These are phyloP conservation scores for Eledona agricola DNA, from an alignment of 2,888 invertebrate species.

Conservation along the genomic window DNA sequence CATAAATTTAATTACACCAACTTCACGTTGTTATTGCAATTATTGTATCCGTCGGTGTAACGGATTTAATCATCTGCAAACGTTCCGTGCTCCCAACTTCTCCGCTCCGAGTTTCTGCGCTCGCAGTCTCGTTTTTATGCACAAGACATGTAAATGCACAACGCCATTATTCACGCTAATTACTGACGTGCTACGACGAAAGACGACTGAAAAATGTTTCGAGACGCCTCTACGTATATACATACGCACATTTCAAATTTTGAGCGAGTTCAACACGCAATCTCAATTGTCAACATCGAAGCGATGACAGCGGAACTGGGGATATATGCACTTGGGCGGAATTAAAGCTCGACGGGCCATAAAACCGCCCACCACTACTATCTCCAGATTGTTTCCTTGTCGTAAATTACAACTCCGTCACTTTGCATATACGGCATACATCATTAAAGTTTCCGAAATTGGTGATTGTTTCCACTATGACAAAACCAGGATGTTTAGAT, in stretches of 20 bases:
- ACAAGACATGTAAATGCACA: conserved; percentile 25
- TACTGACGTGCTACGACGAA: conserved; percentile 17
- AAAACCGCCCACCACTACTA: conserved; percentile 22
- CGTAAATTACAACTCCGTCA: conserved; percentile 26
- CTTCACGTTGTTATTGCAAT: conserved; percentile 12
- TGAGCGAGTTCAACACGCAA: conserved; percentile 22
- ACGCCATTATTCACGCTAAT: conserved; percentile 30
- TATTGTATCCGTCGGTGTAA: conserved; percentile 6
- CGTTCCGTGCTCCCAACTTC: neutral
- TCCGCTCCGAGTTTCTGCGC: conserved; percentile 5
- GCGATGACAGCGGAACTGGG: conserved; percentile 22
- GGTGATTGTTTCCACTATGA: conserved; percentile 8
- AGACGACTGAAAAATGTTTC: conserved; percentile 17
- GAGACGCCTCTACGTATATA: conserved; percentile 18
- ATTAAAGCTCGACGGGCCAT: conserved; percentile 26
- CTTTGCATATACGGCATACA: conserved; percentile 19
- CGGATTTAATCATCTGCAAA: conserved; percentile 16
- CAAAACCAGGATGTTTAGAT: conserved; percentile 19
- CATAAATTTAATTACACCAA: conserved; percentile 16
- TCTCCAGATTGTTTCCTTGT: conserved; percentile 33
- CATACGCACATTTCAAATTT: conserved; percentile 19
- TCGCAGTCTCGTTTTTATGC: conserved; percentile 12
- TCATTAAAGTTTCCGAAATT: conserved; percentile 23
- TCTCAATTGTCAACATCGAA: conserved; percentile 25
- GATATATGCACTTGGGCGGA: conserved; percentile 20